Conservation (phyloP, 2,888 invertebrate genomes). For the Gymnoscelis rufifasciata region DNA sequence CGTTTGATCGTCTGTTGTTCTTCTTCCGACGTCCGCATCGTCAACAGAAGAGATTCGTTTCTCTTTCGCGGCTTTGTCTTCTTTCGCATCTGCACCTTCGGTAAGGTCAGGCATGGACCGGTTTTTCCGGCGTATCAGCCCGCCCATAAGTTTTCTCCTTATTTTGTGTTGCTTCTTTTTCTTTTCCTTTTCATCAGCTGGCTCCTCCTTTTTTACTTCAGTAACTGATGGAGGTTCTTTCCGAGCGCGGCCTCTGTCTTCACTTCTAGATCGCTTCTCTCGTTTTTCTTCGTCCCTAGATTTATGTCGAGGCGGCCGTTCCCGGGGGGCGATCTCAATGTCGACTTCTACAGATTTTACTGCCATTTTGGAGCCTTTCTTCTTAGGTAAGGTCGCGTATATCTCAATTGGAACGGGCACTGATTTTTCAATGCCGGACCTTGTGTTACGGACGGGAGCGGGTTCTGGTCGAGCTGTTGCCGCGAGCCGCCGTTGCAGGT, state of each 20-base stretch:
- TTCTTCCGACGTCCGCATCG: slow-evolving; percentile 85
- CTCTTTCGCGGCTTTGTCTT: slow-evolving; percentile 56
- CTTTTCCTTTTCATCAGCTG: slow-evolving; percentile 85
- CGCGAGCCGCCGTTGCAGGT: slow-evolving; percentile 88
- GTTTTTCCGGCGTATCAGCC: slow-evolving; percentile 91
- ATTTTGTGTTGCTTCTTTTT: slow-evolving; percentile 94
- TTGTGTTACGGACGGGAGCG: slow-evolving; percentile 85
- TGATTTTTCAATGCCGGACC: slow-evolving; percentile 84
- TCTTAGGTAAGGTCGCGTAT: slow-evolving; percentile 94
- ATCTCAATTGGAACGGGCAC: slow-evolving; percentile 90
- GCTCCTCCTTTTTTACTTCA: slow-evolving; percentile 81
- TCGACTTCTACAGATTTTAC: slow-evolving; percentile 85
- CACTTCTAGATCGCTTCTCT: slow-evolving; percentile 89
- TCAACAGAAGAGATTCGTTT: slow-evolving; percentile 81
- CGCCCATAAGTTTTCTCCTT: slow-evolving; percentile 92
- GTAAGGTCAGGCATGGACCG: slow-evolving; percentile 95
- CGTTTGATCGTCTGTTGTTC: slow-evolving; percentile 78
- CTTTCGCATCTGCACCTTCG: slow-evolving; percentile 83
- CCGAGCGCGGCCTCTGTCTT: slow-evolving; percentile 88
- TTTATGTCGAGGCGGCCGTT: slow-evolving; percentile 85
- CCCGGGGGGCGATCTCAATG: slow-evolving; percentile 84
- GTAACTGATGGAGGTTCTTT: slow-evolving; percentile 85
- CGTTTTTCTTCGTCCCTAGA: slow-evolving; percentile 85
- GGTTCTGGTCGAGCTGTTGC: slow-evolving; percentile 82
- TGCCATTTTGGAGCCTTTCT: slow-evolving; percentile 85